Evolutionary conservation across 2,797 vertebrate genomes (phyloP), one percentile per base, ranked within the genome.

Genomic region (Chloroceryle inda): DNA sequence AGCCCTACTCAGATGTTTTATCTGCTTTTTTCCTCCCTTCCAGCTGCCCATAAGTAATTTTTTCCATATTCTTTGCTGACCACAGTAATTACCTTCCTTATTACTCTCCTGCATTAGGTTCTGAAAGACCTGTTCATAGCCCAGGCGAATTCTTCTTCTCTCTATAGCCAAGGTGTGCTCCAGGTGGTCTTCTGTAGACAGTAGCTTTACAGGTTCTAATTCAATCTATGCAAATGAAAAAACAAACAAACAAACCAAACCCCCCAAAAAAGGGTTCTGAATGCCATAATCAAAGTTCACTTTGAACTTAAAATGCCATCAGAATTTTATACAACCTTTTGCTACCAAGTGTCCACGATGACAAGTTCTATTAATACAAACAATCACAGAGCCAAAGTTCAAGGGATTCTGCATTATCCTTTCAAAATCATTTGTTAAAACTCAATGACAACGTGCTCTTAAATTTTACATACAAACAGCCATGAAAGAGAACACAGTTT

Each of bases 161-260:
- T 98, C 98, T 8, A 94, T 83, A 68, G 98, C 98, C 90, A 98
- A 93, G 27, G 78, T 92, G 38, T 98, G 92, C 81, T 98, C 98
- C 67, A 97, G 38, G 9, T 81, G 87, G 72, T 99, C 98, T 84
- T 98, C 92, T 56, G 94, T 18, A 62, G 96, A 97, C 55, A 98
- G 68, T 61, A 97, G 96, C 17, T 81, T 63, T 22, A 98, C 96
- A 45, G 98, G 97, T 92, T 98, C 97, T 89, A 99, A 93, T 33
- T 88, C 80, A 89, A 98, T 91, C 98, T 98, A 73, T 44, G 86
- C 37, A 85, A 94, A 94, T 4, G 33, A 59, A 85, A 71, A 11
- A 22, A 49, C 23, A 17, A 37, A 37, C 33, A 22, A 56, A 44
- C 79, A 63, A 31, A 14, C 40, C 9, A 19, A 17, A 37, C n/a